These are phyloP conservation scores for Pteruthius melanotis DNA, from an alignment of 2,113 vertebrate genomes.

Conservation along the genomic window DNA sequence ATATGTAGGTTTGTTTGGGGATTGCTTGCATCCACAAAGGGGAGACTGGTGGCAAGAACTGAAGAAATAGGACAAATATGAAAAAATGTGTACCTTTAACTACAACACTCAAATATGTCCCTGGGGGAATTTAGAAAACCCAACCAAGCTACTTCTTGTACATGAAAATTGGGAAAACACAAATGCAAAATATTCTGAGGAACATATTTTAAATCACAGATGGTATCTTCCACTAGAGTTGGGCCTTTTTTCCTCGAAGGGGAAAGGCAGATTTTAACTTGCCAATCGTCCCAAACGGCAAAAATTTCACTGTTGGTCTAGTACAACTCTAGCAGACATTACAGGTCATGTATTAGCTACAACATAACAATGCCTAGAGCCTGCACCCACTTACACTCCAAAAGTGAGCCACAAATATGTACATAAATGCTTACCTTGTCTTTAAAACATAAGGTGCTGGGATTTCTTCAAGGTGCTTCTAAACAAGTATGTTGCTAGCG, in stretches of 20 bases:
- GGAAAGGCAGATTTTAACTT: background rate
- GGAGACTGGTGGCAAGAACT: background rate
- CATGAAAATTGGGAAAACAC: background rate
- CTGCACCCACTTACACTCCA: background rate
- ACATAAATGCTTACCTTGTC: constrained; percentile 68
- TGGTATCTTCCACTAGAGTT: background rate
- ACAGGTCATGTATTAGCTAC: background rate
- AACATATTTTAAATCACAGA: background rate
- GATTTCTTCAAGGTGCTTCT: constrained; percentile 61
- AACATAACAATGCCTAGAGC: background rate
- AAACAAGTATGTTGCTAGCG: constrained; percentile 63
- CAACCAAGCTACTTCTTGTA: background rate
- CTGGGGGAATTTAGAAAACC: background rate
- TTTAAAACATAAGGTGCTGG: constrained; percentile 41
- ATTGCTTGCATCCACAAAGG: background rate
- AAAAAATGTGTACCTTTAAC: background rate
- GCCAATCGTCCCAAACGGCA: background rate
- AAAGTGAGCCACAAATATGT: fast-evolving
- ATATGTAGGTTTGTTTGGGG: background rate
- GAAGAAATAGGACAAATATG: background rate
- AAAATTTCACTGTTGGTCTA: background rate
- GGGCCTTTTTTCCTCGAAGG: background rate
- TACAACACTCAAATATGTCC: background rate
- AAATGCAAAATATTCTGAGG: background rate
- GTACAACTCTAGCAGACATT: background rate